Evolutionary conservation across 2,113 vertebrate species (phyloP).

Genomic region (Podocnemis expansa): DNA sequence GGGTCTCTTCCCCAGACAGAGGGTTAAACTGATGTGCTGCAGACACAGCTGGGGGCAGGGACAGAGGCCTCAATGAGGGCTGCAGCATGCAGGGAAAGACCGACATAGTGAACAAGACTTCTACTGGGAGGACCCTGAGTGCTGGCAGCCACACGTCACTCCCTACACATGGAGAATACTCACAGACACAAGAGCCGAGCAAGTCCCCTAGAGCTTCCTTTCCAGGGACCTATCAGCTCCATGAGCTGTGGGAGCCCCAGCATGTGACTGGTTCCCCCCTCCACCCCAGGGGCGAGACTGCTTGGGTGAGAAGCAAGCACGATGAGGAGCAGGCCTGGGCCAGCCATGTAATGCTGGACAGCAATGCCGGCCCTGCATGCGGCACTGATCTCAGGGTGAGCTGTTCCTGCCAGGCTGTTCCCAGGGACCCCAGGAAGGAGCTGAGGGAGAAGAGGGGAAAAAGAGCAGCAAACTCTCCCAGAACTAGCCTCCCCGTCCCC

Average conservation of each 20-base stretch:
- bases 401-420: neutral
- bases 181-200: neutral
- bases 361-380: neutral
- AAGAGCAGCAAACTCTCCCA: neutral
- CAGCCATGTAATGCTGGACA: neutral
- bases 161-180: neutral
- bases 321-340: neutral
- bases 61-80: neutral
- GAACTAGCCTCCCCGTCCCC: too few species aligned
- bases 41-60: neutral
- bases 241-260: too few species aligned
- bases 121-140: neutral
- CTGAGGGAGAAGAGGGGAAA: neutral
- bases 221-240: neutral
- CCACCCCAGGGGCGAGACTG: neutral
- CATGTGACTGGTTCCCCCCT: neutral
- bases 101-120: neutral
- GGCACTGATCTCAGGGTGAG: neutral
- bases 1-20: neutral
- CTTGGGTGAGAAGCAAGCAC: neutral
- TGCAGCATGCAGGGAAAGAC: neutral
- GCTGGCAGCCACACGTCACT: neutral
- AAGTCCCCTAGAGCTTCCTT: too few species aligned
- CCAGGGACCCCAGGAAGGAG: neutral
- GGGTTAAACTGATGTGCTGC: neutral